phyloP scores from a whole-genome alignment of 2,888 invertebrate genomes.

The Dynastes hyllus region DNA sequence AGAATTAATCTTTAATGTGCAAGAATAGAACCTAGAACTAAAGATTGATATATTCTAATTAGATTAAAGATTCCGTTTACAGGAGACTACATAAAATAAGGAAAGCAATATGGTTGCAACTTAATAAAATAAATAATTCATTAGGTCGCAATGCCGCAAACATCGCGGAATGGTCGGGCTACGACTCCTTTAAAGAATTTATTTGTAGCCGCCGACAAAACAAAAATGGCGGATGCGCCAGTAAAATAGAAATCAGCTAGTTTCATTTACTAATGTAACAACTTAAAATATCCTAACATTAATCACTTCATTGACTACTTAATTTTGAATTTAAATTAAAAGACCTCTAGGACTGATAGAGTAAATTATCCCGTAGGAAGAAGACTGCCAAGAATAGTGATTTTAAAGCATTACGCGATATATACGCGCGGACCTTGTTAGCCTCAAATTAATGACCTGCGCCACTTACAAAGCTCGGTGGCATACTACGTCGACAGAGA shows the following conservation, averaged over 20 bases:
- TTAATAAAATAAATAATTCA: conserved; percentile 13
- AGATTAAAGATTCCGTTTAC: too few species aligned
- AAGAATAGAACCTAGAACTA: too few species aligned
- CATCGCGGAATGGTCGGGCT: not conserved
- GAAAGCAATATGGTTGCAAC: too few species aligned
- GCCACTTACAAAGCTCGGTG: conserved; percentile 24
- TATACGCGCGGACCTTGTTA: conserved; percentile 1
- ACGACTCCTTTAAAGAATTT: not conserved
- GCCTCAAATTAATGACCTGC: conserved; percentile 22
- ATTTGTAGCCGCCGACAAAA: not conserved
- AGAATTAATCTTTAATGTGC: too few species aligned
- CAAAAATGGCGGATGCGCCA: not conserved
- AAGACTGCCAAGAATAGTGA: not conserved
- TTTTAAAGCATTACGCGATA: conserved; percentile 12
- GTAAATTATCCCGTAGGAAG: not conserved
- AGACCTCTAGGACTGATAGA: not conserved
- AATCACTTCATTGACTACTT: too few species aligned
- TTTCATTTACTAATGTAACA: too few species aligned
- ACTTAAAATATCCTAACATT: too few species aligned
- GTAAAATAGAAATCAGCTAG: not conserved
- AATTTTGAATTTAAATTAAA: not conserved
- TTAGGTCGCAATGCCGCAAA: not conserved
- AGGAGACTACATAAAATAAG: too few species aligned
- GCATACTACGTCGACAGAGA: conserved; percentile 30
- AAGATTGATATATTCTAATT: too few species aligned